Evolutionary conservation across 2,797 vertebrate species (phyloP), one percentile per base, ranked within the genome.

Genomic region (Pseudomugil tenellus): DNA sequence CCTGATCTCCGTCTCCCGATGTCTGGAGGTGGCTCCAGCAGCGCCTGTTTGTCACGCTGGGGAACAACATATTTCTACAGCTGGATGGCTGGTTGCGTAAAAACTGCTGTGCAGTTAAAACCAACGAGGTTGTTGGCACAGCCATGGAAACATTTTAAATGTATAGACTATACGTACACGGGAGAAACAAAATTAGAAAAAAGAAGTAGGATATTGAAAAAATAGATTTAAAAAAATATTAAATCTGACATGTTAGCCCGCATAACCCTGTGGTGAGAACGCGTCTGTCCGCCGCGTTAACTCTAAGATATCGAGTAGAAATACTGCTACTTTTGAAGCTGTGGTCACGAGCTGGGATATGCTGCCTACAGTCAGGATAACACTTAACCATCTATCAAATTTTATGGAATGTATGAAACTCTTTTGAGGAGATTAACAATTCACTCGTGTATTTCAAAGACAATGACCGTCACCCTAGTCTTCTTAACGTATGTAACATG

Each of bases 1-100:
- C 83, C 75, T 89, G 92, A 91, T 91, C 91, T 75, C 69, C 67
- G 84, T 85, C 71, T 81, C 78, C 73, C 74, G 78, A 71, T 88
- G 74, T 79, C 80, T 87, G 81, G 78, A 83, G 79, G 84, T 84
- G 85, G 81, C 86, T 91, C 72, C 74, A 72, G 74, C 80, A 77
- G 86, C 78, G 82, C 83, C 82, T 87, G 88, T 86, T 53, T 84
- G 81, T 87, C 83, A 77, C 82, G 78, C 86, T 78, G 84, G 81
- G 79, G 87, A 80, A 77, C 71, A 76, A 75, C 72, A 74, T 32
- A 41, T 67, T 63, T 53, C 74, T 76, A 80, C 86, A 83, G 84
- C 82, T 83, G 80, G 70, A 77, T 81, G 86, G 57, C 77, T 77
- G 54, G 68, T 72, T 78, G 66, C 62, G 77, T 75, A 67, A 73